A percentile compares a stretch with the other conserved stretches of the same genome.
Conservation (phyloP, 2,113 vertebrate genomes). For the Pterocles burchelli region DNA sequence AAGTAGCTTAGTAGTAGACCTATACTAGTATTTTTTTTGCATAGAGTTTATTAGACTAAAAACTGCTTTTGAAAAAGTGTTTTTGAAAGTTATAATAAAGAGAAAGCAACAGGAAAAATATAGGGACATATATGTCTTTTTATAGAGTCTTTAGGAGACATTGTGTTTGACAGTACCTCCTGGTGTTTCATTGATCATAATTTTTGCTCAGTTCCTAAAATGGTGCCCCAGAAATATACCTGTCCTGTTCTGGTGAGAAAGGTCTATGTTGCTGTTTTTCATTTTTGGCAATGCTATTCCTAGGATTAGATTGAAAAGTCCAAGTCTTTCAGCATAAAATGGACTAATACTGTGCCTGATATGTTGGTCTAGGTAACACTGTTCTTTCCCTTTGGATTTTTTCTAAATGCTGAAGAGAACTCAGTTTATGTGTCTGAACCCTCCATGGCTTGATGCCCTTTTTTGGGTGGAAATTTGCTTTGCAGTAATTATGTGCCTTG, state of each 20-base stretch:
- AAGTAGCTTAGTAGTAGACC: background rate
- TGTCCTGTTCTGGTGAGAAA: background rate
- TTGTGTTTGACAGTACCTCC: background rate
- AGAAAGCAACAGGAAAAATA: background rate
- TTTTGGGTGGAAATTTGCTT: background rate
- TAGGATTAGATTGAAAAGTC: background rate
- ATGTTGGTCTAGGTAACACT: background rate
- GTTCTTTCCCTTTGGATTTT: background rate
- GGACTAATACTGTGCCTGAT: background rate
- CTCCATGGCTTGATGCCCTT: background rate
- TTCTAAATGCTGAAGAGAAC: background rate
- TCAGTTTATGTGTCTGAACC: background rate
- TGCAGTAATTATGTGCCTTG: background rate
- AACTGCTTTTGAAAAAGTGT: background rate
- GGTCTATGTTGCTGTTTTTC: background rate
- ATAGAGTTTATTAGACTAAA: background rate
- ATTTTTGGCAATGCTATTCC: background rate
- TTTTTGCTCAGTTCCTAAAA: background rate
- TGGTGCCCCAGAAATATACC: background rate
- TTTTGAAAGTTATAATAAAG: background rate
- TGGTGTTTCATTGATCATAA: background rate
- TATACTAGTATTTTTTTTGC: background rate
- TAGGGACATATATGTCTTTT: background rate
- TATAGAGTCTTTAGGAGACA: background rate
- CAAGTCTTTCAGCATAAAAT: background rate